Evolutionary conservation across 2,113 vertebrate genomes (phyloP).

Genomic region (Elephantulus edwardii): DNA sequence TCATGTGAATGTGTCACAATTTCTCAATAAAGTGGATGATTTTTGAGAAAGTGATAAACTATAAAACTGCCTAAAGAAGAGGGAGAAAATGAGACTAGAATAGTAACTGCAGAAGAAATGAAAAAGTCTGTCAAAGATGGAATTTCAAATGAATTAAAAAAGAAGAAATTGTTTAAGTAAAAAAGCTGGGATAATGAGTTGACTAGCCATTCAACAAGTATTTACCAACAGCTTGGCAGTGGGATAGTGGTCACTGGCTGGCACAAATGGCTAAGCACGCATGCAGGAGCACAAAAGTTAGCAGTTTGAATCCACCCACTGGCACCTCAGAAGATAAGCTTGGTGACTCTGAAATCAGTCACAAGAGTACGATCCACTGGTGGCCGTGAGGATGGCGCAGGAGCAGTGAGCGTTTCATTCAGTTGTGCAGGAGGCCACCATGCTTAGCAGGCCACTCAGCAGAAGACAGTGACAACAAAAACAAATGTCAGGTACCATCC

Average conservation of each 20-base stretch:
- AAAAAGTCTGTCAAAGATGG: not conserved
- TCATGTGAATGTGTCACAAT: too few relatives aligned
- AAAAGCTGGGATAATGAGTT: not conserved
- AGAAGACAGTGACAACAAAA: not conserved
- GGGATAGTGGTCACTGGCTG: not conserved
- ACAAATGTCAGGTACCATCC: not conserved
- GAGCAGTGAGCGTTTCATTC: not conserved
- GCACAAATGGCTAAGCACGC: not conserved
- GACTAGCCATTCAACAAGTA: not conserved
- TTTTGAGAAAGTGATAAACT: constrained; percentile 2
- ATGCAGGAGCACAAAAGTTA: not conserved
- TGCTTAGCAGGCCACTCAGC: not conserved
- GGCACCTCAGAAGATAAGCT: not conserved
- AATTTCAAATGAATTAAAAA: constrained; percentile 4
- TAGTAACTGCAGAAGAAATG: not conserved
- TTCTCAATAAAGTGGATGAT: not conserved
- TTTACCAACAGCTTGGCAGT: not conserved
- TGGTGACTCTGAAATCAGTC: not conserved
- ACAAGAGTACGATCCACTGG: not conserved
- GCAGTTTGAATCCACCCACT: not conserved
- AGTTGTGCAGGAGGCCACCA: not conserved
- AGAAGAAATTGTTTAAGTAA: not conserved
- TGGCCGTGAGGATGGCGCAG: not conserved
- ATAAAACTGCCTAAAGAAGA: not conserved
- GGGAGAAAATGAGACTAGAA: not conserved